A percentile compares a stretch with the other conserved stretches of the same genome.
These are phyloP conservation scores for Gonioctena quinquepunctata DNA, from an alignment of 1,140 invertebrate species.

Conservation along the genomic window DNA sequence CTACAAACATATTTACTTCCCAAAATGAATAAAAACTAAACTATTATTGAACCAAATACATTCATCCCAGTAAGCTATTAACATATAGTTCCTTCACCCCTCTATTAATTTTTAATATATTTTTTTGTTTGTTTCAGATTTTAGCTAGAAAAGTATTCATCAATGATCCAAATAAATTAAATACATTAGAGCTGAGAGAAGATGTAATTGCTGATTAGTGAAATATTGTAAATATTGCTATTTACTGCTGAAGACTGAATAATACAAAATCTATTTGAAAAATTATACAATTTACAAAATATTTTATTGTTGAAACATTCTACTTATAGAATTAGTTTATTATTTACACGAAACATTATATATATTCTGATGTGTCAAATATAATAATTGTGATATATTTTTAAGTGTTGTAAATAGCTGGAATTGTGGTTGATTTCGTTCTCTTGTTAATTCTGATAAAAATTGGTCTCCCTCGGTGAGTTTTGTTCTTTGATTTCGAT, in stretches of 20 bases:
- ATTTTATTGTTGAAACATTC: slow-evolving; percentile 25
- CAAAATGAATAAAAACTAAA: too few species aligned
- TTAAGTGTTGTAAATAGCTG: slow-evolving; percentile 25
- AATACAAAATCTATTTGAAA: slow-evolving; percentile 22
- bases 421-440: not conserved
- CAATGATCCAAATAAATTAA: slow-evolving; percentile 75
- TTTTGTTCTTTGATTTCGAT: slow-evolving; percentile 11
- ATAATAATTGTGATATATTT: slow-evolving; percentile 29
- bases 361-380: slow-evolving; percentile 37
- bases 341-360: slow-evolving; percentile 13
- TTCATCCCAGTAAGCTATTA: too few species aligned
- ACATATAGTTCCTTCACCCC: too few species aligned
- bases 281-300: slow-evolving; percentile 25
- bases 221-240: slow-evolving; percentile 23
- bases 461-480: not conserved
- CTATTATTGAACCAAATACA: too few species aligned
- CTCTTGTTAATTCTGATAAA: slow-evolving; percentile 3
- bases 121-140: slow-evolving; percentile 60
- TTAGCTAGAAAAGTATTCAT: slow-evolving; percentile 82
- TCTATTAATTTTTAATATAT: too few species aligned
- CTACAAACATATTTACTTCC: too few species aligned
- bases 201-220: slow-evolving; percentile 8
- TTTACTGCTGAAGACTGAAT: slow-evolving; percentile 23
- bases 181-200: slow-evolving; percentile 9
- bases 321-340: slow-evolving; percentile 22